Percentiles rank a stretch among this genome's conserved stretches.
These are phyloP conservation scores for Poeciliopsis presidionis DNA, from an alignment of 2,797 vertebrate genomes.

Conservation along the genomic window DNA sequence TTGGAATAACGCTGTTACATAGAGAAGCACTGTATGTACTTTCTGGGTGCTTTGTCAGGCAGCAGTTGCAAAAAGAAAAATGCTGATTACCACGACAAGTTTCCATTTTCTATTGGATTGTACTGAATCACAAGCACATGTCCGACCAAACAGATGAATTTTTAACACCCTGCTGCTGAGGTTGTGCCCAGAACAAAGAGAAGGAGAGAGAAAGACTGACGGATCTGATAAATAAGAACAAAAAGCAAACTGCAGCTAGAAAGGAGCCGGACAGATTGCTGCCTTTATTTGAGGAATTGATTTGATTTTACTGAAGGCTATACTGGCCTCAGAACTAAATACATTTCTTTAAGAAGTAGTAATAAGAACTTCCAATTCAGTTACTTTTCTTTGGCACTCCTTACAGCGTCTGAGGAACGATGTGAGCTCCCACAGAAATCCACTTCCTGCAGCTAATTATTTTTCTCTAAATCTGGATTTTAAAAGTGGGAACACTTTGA, in stretches of 20 bases:
- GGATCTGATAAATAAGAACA: neutral
- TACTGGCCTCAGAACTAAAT: constrained; percentile 1
- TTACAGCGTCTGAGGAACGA: neutral
- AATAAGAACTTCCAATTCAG: neutral
- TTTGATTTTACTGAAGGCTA: constrained; percentile 22
- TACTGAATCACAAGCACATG: neutral
- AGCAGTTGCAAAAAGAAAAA: neutral
- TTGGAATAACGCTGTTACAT: too few relatives aligned
- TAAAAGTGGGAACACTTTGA: neutral
- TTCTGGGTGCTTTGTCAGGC: neutral
- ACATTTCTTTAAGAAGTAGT: neutral
- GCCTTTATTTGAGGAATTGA: constrained; percentile 2
- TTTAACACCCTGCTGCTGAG: neutral
- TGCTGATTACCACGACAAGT: neutral
- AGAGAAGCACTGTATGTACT: neutral
- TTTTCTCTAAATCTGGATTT: constrained; percentile 1
- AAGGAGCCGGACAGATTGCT: neutral
- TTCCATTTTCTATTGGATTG: neutral
- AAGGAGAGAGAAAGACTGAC: neutral
- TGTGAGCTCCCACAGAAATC: constrained; percentile 28
- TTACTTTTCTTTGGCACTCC: neutral
- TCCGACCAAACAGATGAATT: neutral
- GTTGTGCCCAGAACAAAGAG: neutral
- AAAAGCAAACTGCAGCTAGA: neutral
- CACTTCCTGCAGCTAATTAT: constrained; percentile 9